phyloP scores from a whole-genome alignment of 2,888 invertebrate species.

The Punctoribates punctum region DNA sequence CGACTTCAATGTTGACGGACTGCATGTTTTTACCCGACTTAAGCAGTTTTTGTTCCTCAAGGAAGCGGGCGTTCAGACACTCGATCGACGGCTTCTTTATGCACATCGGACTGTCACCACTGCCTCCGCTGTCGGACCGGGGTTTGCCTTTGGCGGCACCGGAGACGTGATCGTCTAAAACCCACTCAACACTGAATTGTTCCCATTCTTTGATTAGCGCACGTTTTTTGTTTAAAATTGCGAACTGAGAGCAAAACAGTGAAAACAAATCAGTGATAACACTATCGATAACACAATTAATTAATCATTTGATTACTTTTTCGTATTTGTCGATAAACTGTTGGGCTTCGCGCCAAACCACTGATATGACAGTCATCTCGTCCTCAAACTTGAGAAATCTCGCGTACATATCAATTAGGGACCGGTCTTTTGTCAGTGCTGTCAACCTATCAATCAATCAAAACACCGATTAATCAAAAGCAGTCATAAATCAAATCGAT shows the following conservation, averaged over 20 bases:
- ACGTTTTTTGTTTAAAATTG: constrained; percentile 33
- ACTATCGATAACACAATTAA: neutral
- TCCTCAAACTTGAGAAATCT: constrained; percentile 60
- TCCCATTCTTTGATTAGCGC: constrained; percentile 38
- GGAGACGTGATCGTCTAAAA: constrained; percentile 35
- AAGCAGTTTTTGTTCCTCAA: constrained; percentile 32
- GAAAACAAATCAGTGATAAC: neutral
- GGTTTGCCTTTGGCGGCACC: neutral
- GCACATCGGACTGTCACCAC: constrained; percentile 19
- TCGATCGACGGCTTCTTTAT: constrained; percentile 38
- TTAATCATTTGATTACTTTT: constrained; percentile 49
- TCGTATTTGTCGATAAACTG: constrained; percentile 59
- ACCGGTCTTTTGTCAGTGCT: constrained; percentile 35
- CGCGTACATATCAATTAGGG: constrained; percentile 39
- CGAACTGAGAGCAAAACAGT: neutral
- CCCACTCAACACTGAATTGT: constrained; percentile 34
- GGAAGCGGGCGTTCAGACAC: constrained; percentile 35
- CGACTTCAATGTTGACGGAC: constrained; percentile 51
- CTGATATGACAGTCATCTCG: constrained; percentile 60
- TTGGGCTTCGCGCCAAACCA: constrained; percentile 60
- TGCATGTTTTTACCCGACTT: constrained; percentile 36
- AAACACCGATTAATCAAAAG: neutral
- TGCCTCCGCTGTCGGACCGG: neutral
- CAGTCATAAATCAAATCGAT: neutral
- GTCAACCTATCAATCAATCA: constrained; percentile 8